Evolutionary conservation across 2,888 invertebrate species (phyloP).

Genomic region (Harmothoe impar): DNA sequence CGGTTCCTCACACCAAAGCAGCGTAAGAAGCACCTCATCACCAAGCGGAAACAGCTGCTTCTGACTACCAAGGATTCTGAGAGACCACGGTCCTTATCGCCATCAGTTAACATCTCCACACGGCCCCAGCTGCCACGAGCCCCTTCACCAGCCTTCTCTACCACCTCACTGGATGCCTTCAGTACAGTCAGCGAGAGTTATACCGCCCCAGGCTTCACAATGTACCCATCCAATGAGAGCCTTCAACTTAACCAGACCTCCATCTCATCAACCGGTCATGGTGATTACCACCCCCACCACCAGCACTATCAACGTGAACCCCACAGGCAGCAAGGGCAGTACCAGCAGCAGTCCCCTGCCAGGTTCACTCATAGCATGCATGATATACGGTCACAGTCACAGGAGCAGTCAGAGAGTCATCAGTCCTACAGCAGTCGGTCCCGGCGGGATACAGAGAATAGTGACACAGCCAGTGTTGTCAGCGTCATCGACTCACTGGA

Average conservation of each 20-base stretch:
- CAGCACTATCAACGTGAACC: background rate
- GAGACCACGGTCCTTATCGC: conserved; percentile 63
- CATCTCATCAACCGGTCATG: background rate
- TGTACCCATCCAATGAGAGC: conserved; percentile 41
- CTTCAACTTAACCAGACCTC: background rate
- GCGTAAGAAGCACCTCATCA: conserved; percentile 75
- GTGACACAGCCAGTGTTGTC: conserved; percentile 43
- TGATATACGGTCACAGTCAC: background rate
- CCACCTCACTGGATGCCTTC: conserved; percentile 36
- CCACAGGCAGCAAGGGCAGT: background rate
- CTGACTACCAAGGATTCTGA: conserved; percentile 68
- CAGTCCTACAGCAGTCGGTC: background rate
- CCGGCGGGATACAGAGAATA: background rate
- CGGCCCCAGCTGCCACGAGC: conserved; percentile 46
- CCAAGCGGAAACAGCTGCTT: conserved; percentile 77
- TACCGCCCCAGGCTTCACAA: conserved; percentile 29
- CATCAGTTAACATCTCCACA: conserved; percentile 9
- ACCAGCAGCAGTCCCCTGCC: background rate
- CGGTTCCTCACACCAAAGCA: conserved; percentile 78
- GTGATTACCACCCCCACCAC: background rate
- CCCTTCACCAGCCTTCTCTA: conserved; percentile 23
- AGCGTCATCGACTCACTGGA: conserved; percentile 65
- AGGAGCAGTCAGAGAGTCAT: background rate
- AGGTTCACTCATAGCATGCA: background rate
- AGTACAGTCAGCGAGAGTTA: conserved; percentile 12